Percentiles rank a stretch among this genome's conserved stretches.
phyloP scores from a whole-genome alignment of 2,888 invertebrate species.

The Tetranychus piercei region DNA sequence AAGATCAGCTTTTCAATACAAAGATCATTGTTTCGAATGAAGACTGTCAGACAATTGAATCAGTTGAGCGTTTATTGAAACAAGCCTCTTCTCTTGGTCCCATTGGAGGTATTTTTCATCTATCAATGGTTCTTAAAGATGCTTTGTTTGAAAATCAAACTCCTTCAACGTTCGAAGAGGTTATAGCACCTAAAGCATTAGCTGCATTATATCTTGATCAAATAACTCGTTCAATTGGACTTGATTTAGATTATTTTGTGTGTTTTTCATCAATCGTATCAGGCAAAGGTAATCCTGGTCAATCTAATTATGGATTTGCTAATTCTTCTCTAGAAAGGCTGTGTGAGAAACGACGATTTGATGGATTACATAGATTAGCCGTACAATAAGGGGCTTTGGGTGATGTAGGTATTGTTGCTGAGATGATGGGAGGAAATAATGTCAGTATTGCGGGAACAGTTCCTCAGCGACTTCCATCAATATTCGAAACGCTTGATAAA shows the following conservation, averaged over 20 bases:
- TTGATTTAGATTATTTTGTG: conserved; percentile 65
- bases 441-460: conserved; percentile 83
- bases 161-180: conserved; percentile 55
- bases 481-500: conserved; percentile 63
- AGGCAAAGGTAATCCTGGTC: conserved; percentile 73
- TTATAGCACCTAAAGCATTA: conserved; percentile 63
- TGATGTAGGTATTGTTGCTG: conserved; percentile 85
- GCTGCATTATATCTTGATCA: conserved; percentile 63
- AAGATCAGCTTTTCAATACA: background rate
- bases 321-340: conserved; percentile 95
- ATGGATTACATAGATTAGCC: conserved; percentile 47
- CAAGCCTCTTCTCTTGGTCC: conserved; percentile 48
- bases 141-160: conserved; percentile 69
- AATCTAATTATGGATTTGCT: conserved; percentile 86
- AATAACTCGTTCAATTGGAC: conserved; percentile 51
- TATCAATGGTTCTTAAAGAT: conserved; percentile 63
- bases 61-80: conserved; percentile 48
- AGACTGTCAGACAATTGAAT: conserved; percentile 39
- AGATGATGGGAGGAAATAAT: conserved; percentile 66
- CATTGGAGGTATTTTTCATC: conserved; percentile 74
- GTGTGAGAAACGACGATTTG: conserved; percentile 61
- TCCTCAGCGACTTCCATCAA: conserved; percentile 81
- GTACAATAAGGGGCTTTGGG: conserved; percentile 99
- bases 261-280: conserved; percentile 91
- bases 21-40: background rate